Base-by-base conservation (phyloP, 2,888 invertebrate species). In the Anarsia innoxiella region DNA sequence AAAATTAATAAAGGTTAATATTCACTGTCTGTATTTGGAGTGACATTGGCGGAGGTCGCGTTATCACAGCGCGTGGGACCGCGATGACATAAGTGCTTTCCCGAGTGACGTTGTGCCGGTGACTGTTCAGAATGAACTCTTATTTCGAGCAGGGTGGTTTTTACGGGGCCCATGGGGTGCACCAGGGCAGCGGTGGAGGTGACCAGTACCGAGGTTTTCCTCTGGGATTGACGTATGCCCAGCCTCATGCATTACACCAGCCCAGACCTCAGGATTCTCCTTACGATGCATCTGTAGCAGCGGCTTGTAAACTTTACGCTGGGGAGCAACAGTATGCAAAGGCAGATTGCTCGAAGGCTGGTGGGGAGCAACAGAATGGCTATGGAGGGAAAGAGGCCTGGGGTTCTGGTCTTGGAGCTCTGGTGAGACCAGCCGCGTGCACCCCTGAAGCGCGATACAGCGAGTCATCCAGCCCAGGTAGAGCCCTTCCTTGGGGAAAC, bases 91-190 rank as follows among this genome's bases (percentile, higher is more conserved):
- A 83, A 80, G 80, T 75, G 79, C 66, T 74, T 56, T 59, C 67
- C 62, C 64, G 27, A 74, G 80, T 82, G 80, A 76, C 77, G 78
- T 71, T 71, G 78, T 75, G 74, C 57, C 66, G 53, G 76, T 75
- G 79, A 80, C 67, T 58, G 59, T 66, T 66, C 77, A 90, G 78
- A 79, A 96, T 96, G 96, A 96, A 95, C 92, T 95, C 95, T 75
- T 96, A 96, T 83, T 96, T 96, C 82, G 96, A 96, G 88, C 96
- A 96, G 88, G 93, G 93, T 80, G 95, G 95, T 82, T 96, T 96
- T 88, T 96, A 96, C 87, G 95, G 95, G 67, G 89, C 92, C 65
- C 94, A 95, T 80, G 95, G 95, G 70, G 83, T 83, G 60, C 92
- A 94, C 86, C 92, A 95, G 86, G 88, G 89, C 46, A 88, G 90